Percentiles rank a stretch among this genome's conserved stretches.
phyloP scores from a whole-genome alignment of 2,113 vertebrate species.

The Microtus ochrogaster region DNA sequence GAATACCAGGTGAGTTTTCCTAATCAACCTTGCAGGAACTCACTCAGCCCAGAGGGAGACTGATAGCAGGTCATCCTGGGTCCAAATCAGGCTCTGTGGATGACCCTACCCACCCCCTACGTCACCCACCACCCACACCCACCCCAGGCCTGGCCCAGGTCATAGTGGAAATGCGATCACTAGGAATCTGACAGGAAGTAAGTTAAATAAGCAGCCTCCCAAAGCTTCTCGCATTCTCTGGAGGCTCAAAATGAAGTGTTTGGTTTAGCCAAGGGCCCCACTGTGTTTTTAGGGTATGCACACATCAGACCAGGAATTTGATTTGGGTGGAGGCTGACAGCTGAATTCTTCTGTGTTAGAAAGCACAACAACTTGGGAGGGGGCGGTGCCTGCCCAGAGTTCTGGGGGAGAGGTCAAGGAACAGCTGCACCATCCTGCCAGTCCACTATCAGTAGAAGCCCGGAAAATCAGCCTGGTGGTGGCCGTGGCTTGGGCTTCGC shows the following conservation, averaged over 20 bases:
- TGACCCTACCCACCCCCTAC: background rate
- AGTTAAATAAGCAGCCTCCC: background rate
- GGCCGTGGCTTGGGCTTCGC: background rate
- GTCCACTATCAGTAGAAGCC: background rate
- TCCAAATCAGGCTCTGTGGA: background rate
- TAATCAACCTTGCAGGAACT: background rate
- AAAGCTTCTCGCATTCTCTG: background rate
- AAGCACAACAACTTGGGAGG: background rate
- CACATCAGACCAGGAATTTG: slow-evolving; percentile 1
- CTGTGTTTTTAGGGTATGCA: slow-evolving; percentile 11
- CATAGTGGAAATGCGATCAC: background rate
- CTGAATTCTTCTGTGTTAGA: slow-evolving; percentile 4
- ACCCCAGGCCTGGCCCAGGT: background rate
- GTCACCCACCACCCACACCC: too few species aligned
- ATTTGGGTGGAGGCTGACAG: background rate
- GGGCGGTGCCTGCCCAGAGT: background rate
- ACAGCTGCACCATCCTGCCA: background rate
- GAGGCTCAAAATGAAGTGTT: slow-evolving; percentile 1
- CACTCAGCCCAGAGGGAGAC: background rate
- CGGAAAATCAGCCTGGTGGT: background rate
- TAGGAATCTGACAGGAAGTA: background rate
- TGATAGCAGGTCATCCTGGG: background rate
- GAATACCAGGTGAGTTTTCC: background rate
- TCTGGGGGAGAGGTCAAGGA: background rate
- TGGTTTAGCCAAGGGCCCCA: background rate